Evolutionary conservation across 2,797 vertebrate genomes (phyloP).

Genomic region (Gallinago solitaria): DNA sequence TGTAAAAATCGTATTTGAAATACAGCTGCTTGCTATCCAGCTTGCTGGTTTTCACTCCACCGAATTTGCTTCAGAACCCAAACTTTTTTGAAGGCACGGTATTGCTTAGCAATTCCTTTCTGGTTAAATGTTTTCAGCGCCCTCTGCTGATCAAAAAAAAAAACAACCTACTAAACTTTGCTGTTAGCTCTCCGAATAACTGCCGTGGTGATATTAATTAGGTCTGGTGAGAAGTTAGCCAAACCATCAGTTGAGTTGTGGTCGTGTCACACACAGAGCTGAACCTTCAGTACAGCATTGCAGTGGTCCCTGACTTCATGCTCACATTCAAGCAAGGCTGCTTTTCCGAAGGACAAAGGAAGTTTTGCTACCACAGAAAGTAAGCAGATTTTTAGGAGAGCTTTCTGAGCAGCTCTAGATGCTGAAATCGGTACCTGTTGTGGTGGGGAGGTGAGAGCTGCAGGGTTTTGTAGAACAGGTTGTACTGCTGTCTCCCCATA

Average conservation of each 20-base stretch:
- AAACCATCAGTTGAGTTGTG: accelerated
- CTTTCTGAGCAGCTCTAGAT: background rate
- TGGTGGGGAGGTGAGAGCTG: too few species aligned
- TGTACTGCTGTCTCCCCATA: too few species aligned
- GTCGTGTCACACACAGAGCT: accelerated
- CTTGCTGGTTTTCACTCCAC: background rate
- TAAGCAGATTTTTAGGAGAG: background rate
- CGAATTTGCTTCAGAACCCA: background rate
- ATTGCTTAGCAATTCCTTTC: accelerated
- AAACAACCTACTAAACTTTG: background rate
- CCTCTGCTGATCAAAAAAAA: constrained; percentile 9
- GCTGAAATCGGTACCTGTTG: accelerated
- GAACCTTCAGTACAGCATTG: accelerated
- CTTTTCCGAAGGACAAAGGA: accelerated
- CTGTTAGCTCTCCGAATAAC: too few species aligned
- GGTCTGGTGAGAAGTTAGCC: accelerated
- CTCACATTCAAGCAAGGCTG: accelerated
- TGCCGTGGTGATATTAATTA: accelerated
- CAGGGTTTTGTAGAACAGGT: background rate
- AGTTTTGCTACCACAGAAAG: background rate
- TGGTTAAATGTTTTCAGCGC: background rate
- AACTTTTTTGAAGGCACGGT: accelerated
- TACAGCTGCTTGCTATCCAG: accelerated
- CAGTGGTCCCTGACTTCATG: accelerated
- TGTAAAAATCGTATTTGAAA: background rate